Evolutionary conservation across 2,113 vertebrate genomes (phyloP).

Genomic region (Phasianus colchicus): DNA sequence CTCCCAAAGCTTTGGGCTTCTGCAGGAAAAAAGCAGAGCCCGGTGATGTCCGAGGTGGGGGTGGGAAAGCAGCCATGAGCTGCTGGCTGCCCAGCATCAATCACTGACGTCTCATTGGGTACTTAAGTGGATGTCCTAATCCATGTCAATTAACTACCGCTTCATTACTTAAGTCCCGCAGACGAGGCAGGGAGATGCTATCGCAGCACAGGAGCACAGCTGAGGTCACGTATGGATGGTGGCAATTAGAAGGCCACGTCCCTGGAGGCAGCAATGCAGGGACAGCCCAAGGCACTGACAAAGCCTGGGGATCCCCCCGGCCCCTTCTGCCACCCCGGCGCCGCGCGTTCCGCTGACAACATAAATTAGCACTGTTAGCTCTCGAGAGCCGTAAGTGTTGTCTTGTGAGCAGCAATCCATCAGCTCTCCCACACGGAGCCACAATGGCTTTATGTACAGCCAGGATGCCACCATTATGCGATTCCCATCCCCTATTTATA

Average conservation of each 20-base stretch:
- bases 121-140: slow-evolving; percentile 49
- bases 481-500: background rate
- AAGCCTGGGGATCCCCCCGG: background rate
- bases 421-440: background rate
- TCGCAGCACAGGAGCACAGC: background rate
- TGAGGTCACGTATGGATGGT: background rate
- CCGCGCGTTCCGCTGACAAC: background rate
- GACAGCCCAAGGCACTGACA: background rate
- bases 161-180: slow-evolving; percentile 23
- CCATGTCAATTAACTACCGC: slow-evolving; percentile 53
- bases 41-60: rapidly evolving
- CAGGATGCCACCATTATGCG: background rate
- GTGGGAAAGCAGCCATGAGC: background rate
- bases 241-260: rapidly evolving
- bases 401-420: background rate
- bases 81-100: slow-evolving; percentile 4
- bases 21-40: background rate
- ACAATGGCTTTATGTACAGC: background rate
- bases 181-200: background rate
- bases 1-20: background rate
- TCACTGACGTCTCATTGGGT: slow-evolving; percentile 33
- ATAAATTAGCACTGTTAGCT: background rate
- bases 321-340: background rate
- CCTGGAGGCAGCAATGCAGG: rapidly evolving
- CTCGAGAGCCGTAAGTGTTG: background rate